phyloP scores from a whole-genome alignment of 2,888 invertebrate genomes.

The Drosophila recens region DNA sequence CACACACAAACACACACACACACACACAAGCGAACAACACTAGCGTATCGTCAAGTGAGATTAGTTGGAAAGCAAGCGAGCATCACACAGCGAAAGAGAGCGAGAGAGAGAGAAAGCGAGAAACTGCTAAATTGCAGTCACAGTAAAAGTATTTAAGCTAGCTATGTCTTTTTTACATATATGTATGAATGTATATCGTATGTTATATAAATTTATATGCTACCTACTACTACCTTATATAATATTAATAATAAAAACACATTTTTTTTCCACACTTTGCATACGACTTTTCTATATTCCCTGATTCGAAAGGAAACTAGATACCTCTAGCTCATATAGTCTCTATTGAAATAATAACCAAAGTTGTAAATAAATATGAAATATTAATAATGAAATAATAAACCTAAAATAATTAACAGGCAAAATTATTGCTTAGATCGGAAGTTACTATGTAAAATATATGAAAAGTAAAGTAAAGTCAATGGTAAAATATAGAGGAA shows the following conservation, averaged over 20 bases:
- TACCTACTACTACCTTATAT: slow-evolving; percentile 75
- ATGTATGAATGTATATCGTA: slow-evolving; percentile 63
- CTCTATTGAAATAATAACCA: background rate
- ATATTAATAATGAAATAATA: background rate
- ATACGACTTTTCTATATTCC: background rate
- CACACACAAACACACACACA: slow-evolving; percentile 13
- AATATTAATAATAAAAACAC: slow-evolving; percentile 42
- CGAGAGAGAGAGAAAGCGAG: slow-evolving; percentile 9
- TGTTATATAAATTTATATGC: slow-evolving; percentile 77
- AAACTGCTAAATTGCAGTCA: slow-evolving; percentile 36
- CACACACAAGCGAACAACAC: slow-evolving; percentile 11
- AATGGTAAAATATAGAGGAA: background rate
- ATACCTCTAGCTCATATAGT: too few species aligned
- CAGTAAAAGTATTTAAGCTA: slow-evolving; percentile 73
- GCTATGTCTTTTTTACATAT: slow-evolving; percentile 72
- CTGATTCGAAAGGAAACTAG: background rate
- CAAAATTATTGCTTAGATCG: too few species aligned
- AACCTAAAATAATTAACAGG: background rate
- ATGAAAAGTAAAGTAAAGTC: background rate
- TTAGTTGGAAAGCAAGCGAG: slow-evolving; percentile 35
- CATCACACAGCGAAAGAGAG: background rate
- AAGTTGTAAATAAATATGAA: background rate
- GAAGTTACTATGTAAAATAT: background rate
- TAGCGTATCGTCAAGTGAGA: slow-evolving; percentile 67
- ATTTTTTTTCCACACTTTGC: slow-evolving; percentile 33